Evolutionary conservation across 2,888 invertebrate genomes (phyloP), one percentile per base, ranked within the genome.

Genomic region (Tetrapedia diversipes): DNA sequence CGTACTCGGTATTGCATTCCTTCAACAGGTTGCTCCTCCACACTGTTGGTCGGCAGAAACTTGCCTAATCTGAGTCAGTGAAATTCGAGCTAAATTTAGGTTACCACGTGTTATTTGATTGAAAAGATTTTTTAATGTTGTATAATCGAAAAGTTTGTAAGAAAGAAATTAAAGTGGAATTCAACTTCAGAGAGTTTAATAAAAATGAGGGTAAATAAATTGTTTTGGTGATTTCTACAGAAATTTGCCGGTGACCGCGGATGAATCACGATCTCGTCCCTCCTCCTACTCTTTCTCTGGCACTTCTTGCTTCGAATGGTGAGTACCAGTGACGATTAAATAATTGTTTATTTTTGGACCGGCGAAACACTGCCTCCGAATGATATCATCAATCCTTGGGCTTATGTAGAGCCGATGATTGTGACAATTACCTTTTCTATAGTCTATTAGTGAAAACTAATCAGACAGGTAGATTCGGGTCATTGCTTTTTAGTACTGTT

Each of bases 191-290:
- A 14, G 47, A 14, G 3, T 27, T n/a, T 11, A n/a, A 19, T 2
- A 14, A 47, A 34, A 11, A 66, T 49, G 49, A 60, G 14, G 60
- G 34, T 37, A 16, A 32, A 22, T 41, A 32, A 19, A 57, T 61
- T 34, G 51, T 24, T 63, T 47, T 34, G 66, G 61, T 47, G 56
- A 70, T 63, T 45, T 19, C 11, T 14, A 22, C 22, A 61, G 39
- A 45, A 76, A 66, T 60, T 49, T 24, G 41, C 56, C 66, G 66
- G 54, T 67, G 66, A 71, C 47, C 47, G 64, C 32, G 77, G 56
- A 72, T 77, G 79, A 79, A 77, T 79, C 77, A 77, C 64, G 41
- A 37, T 68, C 43, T 64, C 53, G 39, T 45, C 29, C 14, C 51
- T 41, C 22, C 47, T 54, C 57, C 49, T 51, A 10, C 19, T 54